Evolutionary conservation across 2,888 invertebrate genomes (phyloP).

Genomic region (Drosophila mercatorum): DNA sequence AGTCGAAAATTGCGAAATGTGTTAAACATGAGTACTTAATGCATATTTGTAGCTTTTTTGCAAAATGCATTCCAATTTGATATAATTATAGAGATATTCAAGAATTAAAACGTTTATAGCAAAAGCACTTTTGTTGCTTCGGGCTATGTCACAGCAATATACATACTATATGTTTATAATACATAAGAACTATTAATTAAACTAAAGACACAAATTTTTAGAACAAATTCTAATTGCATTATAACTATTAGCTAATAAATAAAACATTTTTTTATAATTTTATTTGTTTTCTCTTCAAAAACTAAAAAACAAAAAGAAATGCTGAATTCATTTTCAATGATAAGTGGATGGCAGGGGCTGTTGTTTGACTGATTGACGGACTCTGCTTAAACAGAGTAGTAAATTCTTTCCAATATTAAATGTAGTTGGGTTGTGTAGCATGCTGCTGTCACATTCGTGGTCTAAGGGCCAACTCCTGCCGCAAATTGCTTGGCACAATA

Average conservation of each 20-base stretch:
- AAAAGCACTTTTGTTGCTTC: constrained; percentile 41
- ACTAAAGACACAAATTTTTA: constrained; percentile 54
- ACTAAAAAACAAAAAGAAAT: constrained; percentile 10
- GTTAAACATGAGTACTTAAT: constrained; percentile 49
- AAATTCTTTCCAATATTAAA: constrained; percentile 2
- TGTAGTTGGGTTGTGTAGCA: background rate
- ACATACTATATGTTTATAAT: constrained; percentile 44
- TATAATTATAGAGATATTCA: constrained; percentile 34
- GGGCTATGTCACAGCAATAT: constrained; percentile 62
- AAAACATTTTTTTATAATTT: constrained; percentile 58
- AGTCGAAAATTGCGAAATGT: constrained; percentile 44
- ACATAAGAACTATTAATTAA: constrained; percentile 48
- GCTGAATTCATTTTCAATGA: background rate
- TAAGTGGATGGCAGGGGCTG: background rate
- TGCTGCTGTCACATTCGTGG: background rate
- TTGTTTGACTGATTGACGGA: background rate
- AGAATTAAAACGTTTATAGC: constrained; percentile 36
- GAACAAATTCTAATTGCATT: constrained; percentile 72
- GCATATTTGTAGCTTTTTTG: constrained; percentile 58
- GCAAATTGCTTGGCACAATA: constrained; percentile 32
- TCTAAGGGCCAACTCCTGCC: constrained; percentile 10
- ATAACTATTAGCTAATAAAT: constrained; percentile 70
- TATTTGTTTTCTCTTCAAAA: constrained; percentile 49
- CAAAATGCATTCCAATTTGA: constrained; percentile 37
- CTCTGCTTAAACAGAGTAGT: background rate